Conservation (phyloP, 2,888 invertebrate genomes). For the Folsomia candida region DNA sequence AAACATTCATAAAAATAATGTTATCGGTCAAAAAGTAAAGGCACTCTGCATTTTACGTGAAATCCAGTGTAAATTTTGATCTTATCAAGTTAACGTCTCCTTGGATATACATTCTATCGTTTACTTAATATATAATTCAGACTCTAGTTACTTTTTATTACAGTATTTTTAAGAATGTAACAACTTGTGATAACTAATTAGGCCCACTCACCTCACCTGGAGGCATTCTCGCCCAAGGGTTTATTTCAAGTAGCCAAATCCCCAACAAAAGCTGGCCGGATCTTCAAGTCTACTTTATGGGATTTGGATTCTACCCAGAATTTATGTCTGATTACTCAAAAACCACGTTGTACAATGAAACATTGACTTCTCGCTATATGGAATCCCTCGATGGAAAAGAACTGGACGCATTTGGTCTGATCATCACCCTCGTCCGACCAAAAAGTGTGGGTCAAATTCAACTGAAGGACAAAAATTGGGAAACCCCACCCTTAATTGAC, state of each 20-base stretch:
- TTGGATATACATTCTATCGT: no score
- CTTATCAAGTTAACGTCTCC: no score
- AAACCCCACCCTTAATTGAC: conserved; percentile 33
- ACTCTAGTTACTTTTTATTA: no score
- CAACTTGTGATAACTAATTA: no score
- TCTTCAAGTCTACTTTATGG: conserved; percentile 36
- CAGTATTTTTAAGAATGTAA: no score
- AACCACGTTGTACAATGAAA: neutral
- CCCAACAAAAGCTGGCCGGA: conserved; percentile 40
- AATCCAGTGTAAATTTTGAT: no score
- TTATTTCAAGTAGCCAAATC: conserved; percentile 62
- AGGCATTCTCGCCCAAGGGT: conserved; percentile 81
- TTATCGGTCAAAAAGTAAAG: no score
- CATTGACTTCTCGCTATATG: neutral
- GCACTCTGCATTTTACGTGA: no score
- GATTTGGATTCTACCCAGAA: conserved; percentile 14
- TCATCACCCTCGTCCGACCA: conserved; percentile 25
- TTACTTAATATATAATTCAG: no score
- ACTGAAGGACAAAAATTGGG: conserved; percentile 38
- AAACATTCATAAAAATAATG: no score
- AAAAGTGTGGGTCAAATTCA: conserved; percentile 38
- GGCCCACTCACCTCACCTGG: conserved; percentile 83
- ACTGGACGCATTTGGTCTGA: neutral
- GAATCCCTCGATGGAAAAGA: neutral
- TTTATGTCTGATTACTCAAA: conserved; percentile 15